Evolutionary conservation across 2,113 vertebrate species (phyloP).

Genomic region (Meles meles): DNA sequence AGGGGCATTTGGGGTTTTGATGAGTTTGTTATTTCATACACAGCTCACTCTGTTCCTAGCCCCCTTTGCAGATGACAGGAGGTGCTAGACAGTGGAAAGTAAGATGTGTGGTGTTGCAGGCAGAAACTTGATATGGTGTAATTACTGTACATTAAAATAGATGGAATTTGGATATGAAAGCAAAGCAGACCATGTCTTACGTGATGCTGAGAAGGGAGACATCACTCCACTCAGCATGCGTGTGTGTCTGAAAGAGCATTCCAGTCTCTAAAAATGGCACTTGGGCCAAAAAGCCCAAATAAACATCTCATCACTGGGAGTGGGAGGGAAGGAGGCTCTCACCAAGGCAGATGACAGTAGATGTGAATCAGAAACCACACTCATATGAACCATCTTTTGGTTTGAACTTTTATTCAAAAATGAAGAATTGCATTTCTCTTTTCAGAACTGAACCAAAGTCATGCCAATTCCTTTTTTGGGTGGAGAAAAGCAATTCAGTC

Average conservation of each 20-base stretch:
- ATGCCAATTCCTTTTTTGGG: not conserved
- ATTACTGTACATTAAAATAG: constrained; percentile 83
- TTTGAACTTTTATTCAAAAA: constrained; percentile 61
- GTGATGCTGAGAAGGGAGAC: constrained; percentile 69
- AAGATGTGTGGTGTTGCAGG: constrained; percentile 65
- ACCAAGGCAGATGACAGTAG: constrained; percentile 46
- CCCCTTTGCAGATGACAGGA: constrained; percentile 67
- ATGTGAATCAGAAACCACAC: constrained; percentile 16
- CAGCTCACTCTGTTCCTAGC: not conserved
- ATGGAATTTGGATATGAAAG: constrained; percentile 77
- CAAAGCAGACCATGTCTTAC: constrained; percentile 66
- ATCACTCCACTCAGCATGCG: constrained; percentile 74
- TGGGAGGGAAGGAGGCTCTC: constrained; percentile 58
- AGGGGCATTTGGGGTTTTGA: not conserved
- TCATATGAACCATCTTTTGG: constrained; percentile 52
- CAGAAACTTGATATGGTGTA: constrained; percentile 75
- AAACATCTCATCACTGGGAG: constrained; percentile 69
- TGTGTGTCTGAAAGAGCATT: constrained; percentile 69
- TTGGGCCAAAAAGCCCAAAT: constrained; percentile 69
- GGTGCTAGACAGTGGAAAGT: constrained; percentile 54
- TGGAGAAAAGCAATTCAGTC: not conserved
- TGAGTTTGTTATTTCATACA: not conserved
- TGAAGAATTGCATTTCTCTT: constrained; percentile 59
- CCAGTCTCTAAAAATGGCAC: constrained; percentile 75
- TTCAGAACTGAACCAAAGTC: constrained; percentile 4